Evolutionary conservation across 23 tunicate genomes (phyloP).

Genomic region (Styela plicata): DNA sequence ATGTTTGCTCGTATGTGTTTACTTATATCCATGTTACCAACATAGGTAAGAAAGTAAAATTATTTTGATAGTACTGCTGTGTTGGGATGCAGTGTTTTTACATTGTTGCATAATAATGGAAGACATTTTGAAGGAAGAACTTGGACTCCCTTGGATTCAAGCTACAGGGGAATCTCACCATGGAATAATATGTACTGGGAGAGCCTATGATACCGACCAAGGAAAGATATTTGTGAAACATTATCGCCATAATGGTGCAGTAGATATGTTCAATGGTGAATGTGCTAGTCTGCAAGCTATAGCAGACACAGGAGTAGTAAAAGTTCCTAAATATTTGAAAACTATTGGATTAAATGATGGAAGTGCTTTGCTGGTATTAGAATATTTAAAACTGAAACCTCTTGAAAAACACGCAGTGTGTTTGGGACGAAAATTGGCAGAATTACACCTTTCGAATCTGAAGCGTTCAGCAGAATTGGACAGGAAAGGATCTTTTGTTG

Average conservation of each 20-base stretch:
- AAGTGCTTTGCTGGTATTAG: conserved; percentile 38
- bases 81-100: too few relatives aligned
- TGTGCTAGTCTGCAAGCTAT: conserved; percentile 42
- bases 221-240: conserved; percentile 53
- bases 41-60: too few relatives aligned
- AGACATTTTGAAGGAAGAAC: conserved; percentile 27
- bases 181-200: conserved; percentile 47
- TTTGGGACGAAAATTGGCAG: conserved; percentile 50
- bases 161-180: conserved; percentile 19
- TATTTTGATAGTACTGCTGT: too few relatives aligned
- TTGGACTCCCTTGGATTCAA: conserved; percentile 23
- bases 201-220: conserved; percentile 33
- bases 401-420: conserved; percentile 40
- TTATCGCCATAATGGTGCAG: conserved; percentile 30
- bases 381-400: conserved; percentile 40
- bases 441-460: conserved; percentile 46
- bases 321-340: conserved; percentile 33
- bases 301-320: conserved; percentile 31
- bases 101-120: too few relatives aligned
- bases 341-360: neutral
- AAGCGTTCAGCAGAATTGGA: neutral
- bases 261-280: conserved; percentile 69
- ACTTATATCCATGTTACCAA: too few relatives aligned
- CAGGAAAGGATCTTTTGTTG: conserved; percentile 44
- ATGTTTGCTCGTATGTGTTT: too few relatives aligned